Base-by-base conservation (phyloP, 1,140 invertebrate genomes). In the Latrodectus geometricus region DNA sequence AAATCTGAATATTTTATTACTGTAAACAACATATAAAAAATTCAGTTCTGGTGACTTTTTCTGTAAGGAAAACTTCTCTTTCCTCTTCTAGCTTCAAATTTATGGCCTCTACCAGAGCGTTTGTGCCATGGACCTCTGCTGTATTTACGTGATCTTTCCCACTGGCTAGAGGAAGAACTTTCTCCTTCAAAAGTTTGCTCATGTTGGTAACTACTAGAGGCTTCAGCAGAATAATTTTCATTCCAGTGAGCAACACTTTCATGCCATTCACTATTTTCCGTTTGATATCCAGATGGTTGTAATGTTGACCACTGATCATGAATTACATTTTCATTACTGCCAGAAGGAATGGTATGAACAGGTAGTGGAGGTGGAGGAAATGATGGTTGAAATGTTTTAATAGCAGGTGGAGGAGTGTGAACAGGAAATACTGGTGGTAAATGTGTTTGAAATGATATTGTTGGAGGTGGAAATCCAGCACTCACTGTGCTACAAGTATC, bases 301-400 rank as follows among this genome's bases (percentile, higher is more conserved):
- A 72, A 3, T 12, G n/a, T 15, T n/a, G 14, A 50, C 72, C 72
- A 49, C 8, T 56, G 15, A 14, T 78, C 23, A 35, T 12, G 12
- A 1, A 14, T 50, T 54, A 8, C 8, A n/a, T 50, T 68, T 14
- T 78, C 85, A 79, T 4, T 78, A 56, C 8, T 50, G 20, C 54
- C 14, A 14, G 70, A 14, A 21, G 77, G 69, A 9, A 56, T 50
- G 20, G 66, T 21, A 20, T 48, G 54, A n/a, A 83, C 61, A 20
- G 70, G 54, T 49, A 75, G 75, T 75, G 66, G 49, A 20, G 82
- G 82, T 48, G 83, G 85, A 21, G 68, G 84, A 80, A 79, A 86
- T 21, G 83, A 35, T 12, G 69, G 76, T 66, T 68, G 76, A 14
- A 86, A 78, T 48, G 52, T 23, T 35, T 65, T 73, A 8, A 86